Evolutionary conservation across 1,140 invertebrate genomes (phyloP).

Genomic region (Glomeris maerens): DNA sequence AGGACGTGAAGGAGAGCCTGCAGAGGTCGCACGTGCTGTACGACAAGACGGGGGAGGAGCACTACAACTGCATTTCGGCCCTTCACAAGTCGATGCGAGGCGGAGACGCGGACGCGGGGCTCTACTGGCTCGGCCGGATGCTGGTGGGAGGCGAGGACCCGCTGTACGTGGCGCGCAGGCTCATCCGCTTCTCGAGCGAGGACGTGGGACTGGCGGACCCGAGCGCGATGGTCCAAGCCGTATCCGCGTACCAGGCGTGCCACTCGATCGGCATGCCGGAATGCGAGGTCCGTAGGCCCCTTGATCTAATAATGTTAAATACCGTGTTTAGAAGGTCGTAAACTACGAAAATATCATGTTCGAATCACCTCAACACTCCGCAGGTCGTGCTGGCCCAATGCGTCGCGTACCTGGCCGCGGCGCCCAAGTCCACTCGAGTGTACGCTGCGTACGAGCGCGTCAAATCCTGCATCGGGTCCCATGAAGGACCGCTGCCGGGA

Average conservation of each 20-base stretch:
- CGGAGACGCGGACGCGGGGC: slow-evolving; percentile 59
- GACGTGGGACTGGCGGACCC: slow-evolving; percentile 47
- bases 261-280: slow-evolving; percentile 70
- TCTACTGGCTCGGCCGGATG: slow-evolving; percentile 72
- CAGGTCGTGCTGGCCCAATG: slow-evolving; percentile 54
- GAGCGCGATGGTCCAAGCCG: slow-evolving; percentile 41
- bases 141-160: slow-evolving; percentile 67
- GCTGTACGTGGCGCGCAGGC: slow-evolving; percentile 57
- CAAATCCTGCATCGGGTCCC: slow-evolving; percentile 40
- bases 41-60: slow-evolving; percentile 58
- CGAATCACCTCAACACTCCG: slow-evolving; percentile 6
- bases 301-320: background rate
- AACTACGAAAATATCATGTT: background rate
- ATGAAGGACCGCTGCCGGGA: slow-evolving; percentile 51
- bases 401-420: slow-evolving; percentile 55
- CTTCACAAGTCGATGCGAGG: slow-evolving; percentile 74
- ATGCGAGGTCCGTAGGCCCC: slow-evolving; percentile 39
- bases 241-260: slow-evolving; percentile 58
- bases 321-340: background rate
- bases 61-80: slow-evolving; percentile 69
- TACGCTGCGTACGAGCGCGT: slow-evolving; percentile 49
- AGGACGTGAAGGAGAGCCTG: slow-evolving; percentile 31
- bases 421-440: slow-evolving; percentile 56
- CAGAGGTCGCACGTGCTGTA: slow-evolving; percentile 56
- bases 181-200: slow-evolving; percentile 60